Evolutionary conservation across 2,888 invertebrate species (phyloP).

Genomic region (Rhogogaster chlorosoma): DNA sequence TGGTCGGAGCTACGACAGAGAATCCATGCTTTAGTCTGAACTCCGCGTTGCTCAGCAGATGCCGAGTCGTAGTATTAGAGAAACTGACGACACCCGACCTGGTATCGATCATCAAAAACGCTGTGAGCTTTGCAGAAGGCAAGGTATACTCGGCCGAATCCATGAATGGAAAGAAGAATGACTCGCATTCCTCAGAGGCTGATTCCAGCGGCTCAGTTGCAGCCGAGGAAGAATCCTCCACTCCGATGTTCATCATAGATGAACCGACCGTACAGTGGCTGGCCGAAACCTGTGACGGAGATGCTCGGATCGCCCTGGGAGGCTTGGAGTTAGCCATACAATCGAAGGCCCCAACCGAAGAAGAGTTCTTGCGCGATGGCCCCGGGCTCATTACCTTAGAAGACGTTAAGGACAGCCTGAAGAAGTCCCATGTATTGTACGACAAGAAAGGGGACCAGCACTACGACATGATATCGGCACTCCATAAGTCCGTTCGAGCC

Average conservation of each 20-base stretch:
- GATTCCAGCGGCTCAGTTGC: constrained; percentile 5
- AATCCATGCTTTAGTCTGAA: constrained; percentile 93
- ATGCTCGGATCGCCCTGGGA: constrained; percentile 89
- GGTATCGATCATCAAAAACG: constrained; percentile 82
- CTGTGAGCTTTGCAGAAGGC: constrained; percentile 78
- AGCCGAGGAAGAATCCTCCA: not conserved
- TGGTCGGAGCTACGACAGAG: constrained; percentile 92
- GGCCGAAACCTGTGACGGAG: constrained; percentile 89
- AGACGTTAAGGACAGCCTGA: constrained; percentile 86
- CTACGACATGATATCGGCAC: constrained; percentile 90
- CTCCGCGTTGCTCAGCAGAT: constrained; percentile 88
- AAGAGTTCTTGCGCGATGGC: constrained; percentile 64
- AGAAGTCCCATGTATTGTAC: constrained; percentile 89
- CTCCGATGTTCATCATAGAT: constrained; percentile 78
- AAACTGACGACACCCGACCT: constrained; percentile 84
- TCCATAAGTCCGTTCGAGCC: constrained; percentile 91
- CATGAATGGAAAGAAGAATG: not conserved
- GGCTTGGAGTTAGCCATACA: constrained; percentile 86
- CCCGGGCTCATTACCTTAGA: constrained; percentile 81
- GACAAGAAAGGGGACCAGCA: constrained; percentile 91
- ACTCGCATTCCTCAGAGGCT: constrained; percentile 2
- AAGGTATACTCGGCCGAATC: constrained; percentile 55
- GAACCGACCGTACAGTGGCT: constrained; percentile 84
- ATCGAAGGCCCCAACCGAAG: constrained; percentile 76
- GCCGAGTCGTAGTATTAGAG: constrained; percentile 87